Conservation (phyloP, 1,140 invertebrate genomes). For the Mya arenaria region DNA sequence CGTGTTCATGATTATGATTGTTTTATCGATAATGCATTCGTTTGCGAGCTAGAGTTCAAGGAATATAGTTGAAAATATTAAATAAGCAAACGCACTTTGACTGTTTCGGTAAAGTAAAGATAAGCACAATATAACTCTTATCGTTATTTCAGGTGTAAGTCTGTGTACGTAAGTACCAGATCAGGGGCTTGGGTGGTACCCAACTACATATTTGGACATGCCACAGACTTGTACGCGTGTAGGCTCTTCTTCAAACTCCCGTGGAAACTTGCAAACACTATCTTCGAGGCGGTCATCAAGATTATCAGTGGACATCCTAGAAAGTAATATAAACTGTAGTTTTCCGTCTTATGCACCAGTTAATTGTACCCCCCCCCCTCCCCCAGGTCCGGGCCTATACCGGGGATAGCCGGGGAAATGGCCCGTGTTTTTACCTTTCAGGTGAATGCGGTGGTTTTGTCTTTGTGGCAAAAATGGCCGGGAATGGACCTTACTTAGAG, state of each 20-base stretch:
- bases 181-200: constrained; percentile 78
- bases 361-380: too few species aligned
- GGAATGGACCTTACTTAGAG: too few species aligned
- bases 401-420: too few species aligned
- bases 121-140: too few species aligned
- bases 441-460: too few species aligned
- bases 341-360: too few species aligned
- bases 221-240: constrained; percentile 76
- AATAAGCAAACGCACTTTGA: neutral
- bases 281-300: constrained; percentile 72
- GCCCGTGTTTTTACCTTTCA: too few species aligned
- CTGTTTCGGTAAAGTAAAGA: neutral
- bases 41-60: neutral
- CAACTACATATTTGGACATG: constrained; percentile 76
- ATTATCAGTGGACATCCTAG: constrained; percentile 72
- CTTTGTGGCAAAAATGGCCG: too few species aligned
- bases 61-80: neutral
- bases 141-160: constrained; percentile 72
- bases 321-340: too few species aligned
- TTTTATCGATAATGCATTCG: neutral
- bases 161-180: constrained; percentile 75
- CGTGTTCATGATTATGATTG: too few species aligned
- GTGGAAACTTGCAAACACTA: constrained; percentile 64
- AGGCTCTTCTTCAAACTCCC: constrained; percentile 73
- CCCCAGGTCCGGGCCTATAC: too few species aligned